A percentile compares a stretch with the other conserved stretches of the same genome.
These are phyloP conservation scores for Zoanthus sociatus DNA, from an alignment of 92 coral and sea anemone species.

Conservation along the genomic window DNA sequence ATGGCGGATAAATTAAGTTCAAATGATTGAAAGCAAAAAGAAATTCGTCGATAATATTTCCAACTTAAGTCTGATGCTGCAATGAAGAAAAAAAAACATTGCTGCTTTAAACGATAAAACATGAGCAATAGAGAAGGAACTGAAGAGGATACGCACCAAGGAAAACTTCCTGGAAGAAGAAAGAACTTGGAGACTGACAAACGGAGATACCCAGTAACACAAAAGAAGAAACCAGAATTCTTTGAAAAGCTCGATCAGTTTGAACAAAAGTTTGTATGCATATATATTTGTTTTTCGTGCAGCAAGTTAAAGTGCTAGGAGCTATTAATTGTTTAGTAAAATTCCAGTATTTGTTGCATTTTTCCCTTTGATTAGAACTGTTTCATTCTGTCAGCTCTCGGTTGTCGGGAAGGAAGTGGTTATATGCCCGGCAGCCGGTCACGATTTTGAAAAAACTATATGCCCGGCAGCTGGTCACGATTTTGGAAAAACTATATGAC, in stretches of 20 bases:
- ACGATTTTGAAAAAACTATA: too few relatives aligned
- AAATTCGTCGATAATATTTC: background rate
- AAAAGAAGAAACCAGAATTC: slow-evolving; percentile 81
- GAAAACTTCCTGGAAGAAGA: slow-evolving; percentile 7
- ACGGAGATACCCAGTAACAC: slow-evolving; percentile 23
- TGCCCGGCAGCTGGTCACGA: too few relatives aligned
- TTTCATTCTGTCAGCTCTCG: too few relatives aligned
- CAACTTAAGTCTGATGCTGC: background rate
- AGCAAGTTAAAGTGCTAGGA: too few relatives aligned
- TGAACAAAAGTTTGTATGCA: slow-evolving; percentile 79
- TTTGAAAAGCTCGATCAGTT: slow-evolving; percentile 79
- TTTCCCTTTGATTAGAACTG: too few relatives aligned
- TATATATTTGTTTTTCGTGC: background rate
- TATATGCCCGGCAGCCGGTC: too few relatives aligned
- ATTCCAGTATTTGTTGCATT: too few relatives aligned
- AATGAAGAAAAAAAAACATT: background rate
- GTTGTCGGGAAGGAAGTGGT: too few relatives aligned
- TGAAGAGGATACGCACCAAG: background rate
- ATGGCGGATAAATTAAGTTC: slow-evolving; percentile 36
- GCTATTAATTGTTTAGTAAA: too few relatives aligned
- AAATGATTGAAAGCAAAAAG: background rate
- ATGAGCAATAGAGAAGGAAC: slow-evolving; percentile 40
- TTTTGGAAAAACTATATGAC: too few relatives aligned
- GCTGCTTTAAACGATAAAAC: background rate
- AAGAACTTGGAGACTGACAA: slow-evolving; percentile 13